Percentiles rank a stretch among this genome's conserved stretches.
These are phyloP conservation scores for Chaetodon auriga DNA, from an alignment of 2,113 vertebrate species.

Conservation along the genomic window DNA sequence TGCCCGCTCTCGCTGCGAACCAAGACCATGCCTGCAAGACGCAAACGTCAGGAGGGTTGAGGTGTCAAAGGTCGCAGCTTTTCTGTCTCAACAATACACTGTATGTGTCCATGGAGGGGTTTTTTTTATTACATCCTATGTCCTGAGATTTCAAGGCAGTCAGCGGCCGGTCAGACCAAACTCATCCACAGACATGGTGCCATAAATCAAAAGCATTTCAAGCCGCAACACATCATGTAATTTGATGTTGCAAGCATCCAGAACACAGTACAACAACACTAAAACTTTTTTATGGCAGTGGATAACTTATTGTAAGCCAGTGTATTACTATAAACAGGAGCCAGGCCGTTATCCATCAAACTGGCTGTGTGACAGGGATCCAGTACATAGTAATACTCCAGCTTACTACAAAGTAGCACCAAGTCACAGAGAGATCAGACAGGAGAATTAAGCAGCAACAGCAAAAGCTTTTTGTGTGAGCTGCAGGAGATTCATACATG, in stretches of 20 bases:
- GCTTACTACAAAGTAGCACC: background rate
- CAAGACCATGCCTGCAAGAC: constrained; percentile 91
- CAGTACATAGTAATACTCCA: background rate
- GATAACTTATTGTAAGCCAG: background rate
- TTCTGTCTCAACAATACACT: background rate
- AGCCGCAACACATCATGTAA: constrained; percentile 4
- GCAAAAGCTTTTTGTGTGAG: background rate
- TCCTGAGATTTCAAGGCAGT: constrained; percentile 2
- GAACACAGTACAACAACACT: background rate
- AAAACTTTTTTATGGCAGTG: background rate
- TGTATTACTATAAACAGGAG: background rate
- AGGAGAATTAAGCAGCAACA: background rate
- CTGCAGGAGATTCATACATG: background rate
- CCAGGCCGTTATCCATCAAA: background rate
- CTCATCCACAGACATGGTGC: constrained; percentile 12
- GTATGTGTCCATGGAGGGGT: background rate
- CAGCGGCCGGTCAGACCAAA: background rate
- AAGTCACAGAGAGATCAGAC: background rate
- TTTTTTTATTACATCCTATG: background rate
- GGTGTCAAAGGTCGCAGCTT: constrained; percentile 14
- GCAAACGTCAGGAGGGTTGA: constrained; percentile 13
- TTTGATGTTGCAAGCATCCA: background rate
- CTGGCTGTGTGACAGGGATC: background rate
- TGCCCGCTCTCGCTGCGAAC: constrained; percentile 95
- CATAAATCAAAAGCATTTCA: constrained; percentile 7